Conservation (phyloP, 2,797 vertebrate species). For the Lemur catta region DNA sequence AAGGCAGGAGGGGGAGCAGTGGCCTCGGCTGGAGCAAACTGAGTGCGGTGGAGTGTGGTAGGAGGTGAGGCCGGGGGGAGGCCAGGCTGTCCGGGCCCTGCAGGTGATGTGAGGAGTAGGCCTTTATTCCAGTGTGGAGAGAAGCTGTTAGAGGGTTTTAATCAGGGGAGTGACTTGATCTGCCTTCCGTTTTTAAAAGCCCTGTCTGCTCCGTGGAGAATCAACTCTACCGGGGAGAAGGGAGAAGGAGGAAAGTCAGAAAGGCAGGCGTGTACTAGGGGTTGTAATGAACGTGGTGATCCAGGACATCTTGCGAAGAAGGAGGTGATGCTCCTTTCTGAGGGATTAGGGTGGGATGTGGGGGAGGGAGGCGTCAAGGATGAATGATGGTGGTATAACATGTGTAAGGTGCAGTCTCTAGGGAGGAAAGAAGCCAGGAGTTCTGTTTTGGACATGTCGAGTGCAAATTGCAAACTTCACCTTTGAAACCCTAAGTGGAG, state of each 20-base stretch:
- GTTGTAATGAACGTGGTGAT: not conserved
- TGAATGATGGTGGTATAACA: not conserved
- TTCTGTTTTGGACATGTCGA: not conserved
- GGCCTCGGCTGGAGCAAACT: not conserved
- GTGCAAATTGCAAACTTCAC: not conserved
- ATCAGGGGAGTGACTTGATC: not conserved
- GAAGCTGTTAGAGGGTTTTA: not conserved
- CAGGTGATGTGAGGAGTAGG: not conserved
- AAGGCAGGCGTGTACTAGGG: not conserved
- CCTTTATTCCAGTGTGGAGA: not conserved
- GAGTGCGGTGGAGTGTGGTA: not conserved
- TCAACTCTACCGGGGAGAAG: not conserved
- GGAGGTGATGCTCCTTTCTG: not conserved
- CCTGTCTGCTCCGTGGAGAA: not conserved
- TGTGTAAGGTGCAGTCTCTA: not conserved
- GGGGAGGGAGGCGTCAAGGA: not conserved
- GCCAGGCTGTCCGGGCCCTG: not conserved
- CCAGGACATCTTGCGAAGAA: not conserved
- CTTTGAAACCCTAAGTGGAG: not conserved
- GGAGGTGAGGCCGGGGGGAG: not conserved
- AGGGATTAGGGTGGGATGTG: not conserved
- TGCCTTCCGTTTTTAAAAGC: not conserved
- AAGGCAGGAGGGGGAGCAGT: not conserved
- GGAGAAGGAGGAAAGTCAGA: not conserved
- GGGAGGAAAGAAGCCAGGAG: not conserved